Evolutionary conservation across 2,888 invertebrate species (phyloP).

Genomic region (Phengaris alcon): DNA sequence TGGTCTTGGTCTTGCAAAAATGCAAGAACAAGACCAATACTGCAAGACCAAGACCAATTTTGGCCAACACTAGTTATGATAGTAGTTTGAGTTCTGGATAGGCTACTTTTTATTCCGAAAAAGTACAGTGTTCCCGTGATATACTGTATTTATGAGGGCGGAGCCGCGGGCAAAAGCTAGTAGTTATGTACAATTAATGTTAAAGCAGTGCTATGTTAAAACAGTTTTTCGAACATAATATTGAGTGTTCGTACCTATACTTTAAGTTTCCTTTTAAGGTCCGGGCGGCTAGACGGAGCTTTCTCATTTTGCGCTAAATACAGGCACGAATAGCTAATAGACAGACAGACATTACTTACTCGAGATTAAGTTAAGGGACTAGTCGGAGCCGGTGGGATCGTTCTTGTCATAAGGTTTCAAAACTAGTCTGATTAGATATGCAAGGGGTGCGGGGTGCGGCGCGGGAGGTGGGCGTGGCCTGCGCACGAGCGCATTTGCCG

Average conservation of each 20-base stretch:
- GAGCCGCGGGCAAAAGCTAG: too few species aligned
- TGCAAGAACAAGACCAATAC: too few species aligned
- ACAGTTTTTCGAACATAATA: neutral
- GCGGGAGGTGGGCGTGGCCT: constrained; percentile 52
- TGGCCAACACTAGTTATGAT: too few species aligned
- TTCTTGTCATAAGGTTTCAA: constrained; percentile 34
- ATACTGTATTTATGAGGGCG: too few species aligned
- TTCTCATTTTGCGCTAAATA: constrained; percentile 28
- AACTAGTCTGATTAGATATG: constrained; percentile 31
- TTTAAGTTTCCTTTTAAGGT: constrained; percentile 20
- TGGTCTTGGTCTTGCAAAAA: too few species aligned
- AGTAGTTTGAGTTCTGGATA: too few species aligned
- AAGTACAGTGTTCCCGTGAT: too few species aligned
- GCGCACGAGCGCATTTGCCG: constrained; percentile 11
- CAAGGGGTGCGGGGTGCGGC: constrained; percentile 38
- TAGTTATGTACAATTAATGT: too few species aligned
- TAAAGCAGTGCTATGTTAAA: neutral
- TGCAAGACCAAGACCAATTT: too few species aligned
- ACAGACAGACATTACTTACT: constrained; percentile 9
- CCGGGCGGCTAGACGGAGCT: neutral
- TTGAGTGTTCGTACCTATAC: neutral
- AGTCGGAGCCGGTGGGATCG: constrained; percentile 23
- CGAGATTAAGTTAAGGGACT: constrained; percentile 25
- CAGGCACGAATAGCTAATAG: constrained; percentile 23
- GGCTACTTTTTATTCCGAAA: too few species aligned